A percentile compares a stretch with the other conserved stretches of the same genome.
These are phyloP conservation scores for Orchesellides sinensis DNA, from an alignment of 2,888 invertebrate species.

Conservation along the genomic window DNA sequence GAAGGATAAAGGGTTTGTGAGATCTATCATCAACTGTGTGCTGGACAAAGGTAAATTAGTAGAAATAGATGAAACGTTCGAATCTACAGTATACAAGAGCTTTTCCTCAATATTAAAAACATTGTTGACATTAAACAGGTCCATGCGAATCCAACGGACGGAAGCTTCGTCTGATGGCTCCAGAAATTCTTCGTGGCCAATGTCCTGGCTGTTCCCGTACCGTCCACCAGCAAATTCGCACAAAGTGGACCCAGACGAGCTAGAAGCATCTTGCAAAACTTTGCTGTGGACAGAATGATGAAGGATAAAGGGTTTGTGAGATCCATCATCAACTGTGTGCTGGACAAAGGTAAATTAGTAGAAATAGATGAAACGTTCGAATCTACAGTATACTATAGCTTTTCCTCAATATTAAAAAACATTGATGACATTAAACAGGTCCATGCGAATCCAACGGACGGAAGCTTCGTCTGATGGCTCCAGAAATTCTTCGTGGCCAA, in stretches of 20 bases:
- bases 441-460: conserved; percentile 75
- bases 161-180: conserved; percentile 80
- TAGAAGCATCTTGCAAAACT: conserved; percentile 82
- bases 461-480: conserved; percentile 80
- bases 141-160: conserved; percentile 75
- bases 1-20: conserved; percentile 74
- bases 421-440: conserved; percentile 22
- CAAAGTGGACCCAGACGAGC: conserved; percentile 82
- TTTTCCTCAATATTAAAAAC: no score
- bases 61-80: no score
- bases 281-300: conserved; percentile 81
- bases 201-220: conserved; percentile 73
- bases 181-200: conserved; percentile 84
- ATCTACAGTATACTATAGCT: neutral
- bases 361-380: no score
- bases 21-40: conserved; percentile 74
- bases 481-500: conserved; percentile 84
- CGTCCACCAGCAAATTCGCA: conserved; percentile 82
- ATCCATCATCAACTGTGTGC: conserved; percentile 74
- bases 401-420: no score
- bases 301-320: conserved; percentile 74
- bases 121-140: no score
- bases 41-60: conserved; percentile 70
- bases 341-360: conserved; percentile 50
- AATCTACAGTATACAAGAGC: no score